A percentile compares a stretch with the other conserved stretches of the same genome.
Evolutionary conservation across 1,140 invertebrate genomes (phyloP).

Genomic region (Pseudomyrmex cubaensis): DNA sequence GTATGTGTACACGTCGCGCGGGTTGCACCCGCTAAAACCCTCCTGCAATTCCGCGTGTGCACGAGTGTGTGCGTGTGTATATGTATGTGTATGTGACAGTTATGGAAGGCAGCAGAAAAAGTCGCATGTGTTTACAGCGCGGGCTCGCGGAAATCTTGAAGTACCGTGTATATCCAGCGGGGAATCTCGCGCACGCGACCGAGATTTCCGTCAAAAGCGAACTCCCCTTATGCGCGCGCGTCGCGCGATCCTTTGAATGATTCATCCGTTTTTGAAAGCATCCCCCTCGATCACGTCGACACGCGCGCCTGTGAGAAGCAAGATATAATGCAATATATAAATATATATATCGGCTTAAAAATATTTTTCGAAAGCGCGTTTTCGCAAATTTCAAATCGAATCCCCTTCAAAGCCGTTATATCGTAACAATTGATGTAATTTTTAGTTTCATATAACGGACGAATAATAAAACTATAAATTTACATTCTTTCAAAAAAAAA

Average conservation of each 20-base stretch:
- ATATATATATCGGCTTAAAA: neutral
- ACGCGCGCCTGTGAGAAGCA: neutral
- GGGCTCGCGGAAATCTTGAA: slow-evolving; percentile 55
- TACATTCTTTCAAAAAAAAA: neutral
- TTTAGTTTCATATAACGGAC: no score
- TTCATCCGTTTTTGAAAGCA: slow-evolving; percentile 26
- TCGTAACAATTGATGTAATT: no score
- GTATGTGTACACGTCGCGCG: slow-evolving; percentile 7
- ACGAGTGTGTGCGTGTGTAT: no score
- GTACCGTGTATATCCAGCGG: neutral
- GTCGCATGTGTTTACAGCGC: slow-evolving; percentile 56
- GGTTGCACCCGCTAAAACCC: neutral
- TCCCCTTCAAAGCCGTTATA: no score
- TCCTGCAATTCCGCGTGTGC: neutral
- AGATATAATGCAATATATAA: slow-evolving; percentile 15
- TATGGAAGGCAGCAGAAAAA: slow-evolving; percentile 41
- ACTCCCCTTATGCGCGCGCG: neutral
- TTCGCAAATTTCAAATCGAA: neutral
- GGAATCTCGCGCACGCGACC: slow-evolving; percentile 24
- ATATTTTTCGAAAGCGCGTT: neutral
- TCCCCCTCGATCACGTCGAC: slow-evolving; percentile 4
- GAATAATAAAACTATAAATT: neutral
- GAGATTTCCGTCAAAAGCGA: slow-evolving; percentile 17
- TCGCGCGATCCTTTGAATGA: slow-evolving; percentile 26
- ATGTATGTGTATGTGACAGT: slow-evolving; percentile 6